These are phyloP conservation scores for Sphaerophoria taeniata DNA, from an alignment of 2,888 invertebrate genomes.

Conservation along the genomic window DNA sequence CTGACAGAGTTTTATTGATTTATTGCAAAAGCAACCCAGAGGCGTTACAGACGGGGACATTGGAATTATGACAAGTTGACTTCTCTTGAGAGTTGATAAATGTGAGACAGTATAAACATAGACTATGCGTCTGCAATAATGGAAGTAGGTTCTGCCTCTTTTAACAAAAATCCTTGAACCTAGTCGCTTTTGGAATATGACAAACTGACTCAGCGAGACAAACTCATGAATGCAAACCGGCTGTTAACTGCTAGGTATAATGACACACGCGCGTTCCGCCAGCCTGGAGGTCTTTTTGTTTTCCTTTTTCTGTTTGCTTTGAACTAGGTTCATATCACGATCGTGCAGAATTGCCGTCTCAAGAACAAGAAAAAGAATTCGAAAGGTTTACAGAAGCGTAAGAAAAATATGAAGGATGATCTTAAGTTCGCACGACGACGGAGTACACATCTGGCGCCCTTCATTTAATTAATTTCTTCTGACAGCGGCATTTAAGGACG, in stretches of 20 bases:
- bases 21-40: slow-evolving; percentile 62
- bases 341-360: too few species aligned
- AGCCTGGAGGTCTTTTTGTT: slow-evolving; percentile 55
- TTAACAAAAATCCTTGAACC: slow-evolving; percentile 46
- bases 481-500: slow-evolving; percentile 64
- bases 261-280: slow-evolving; percentile 69
- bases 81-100: too few species aligned
- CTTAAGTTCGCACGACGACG: slow-evolving; percentile 66
- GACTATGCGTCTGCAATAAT: neutral
- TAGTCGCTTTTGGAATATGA: too few species aligned
- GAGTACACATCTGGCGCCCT: slow-evolving; percentile 73
- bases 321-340: neutral
- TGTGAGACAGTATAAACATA: slow-evolving; percentile 34
- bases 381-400: slow-evolving; percentile 19
- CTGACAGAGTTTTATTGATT: slow-evolving; percentile 65
- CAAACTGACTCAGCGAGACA: neutral
- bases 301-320: neutral
- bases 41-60: too few species aligned
- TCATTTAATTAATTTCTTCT: slow-evolving; percentile 68
- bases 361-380: neutral
- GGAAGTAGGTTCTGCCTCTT: slow-evolving; percentile 13
- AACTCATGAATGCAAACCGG: neutral
- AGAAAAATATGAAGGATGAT: slow-evolving; percentile 64
- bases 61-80: slow-evolving; percentile 47
- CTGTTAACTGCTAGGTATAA: slow-evolving; percentile 69